Evolutionary conservation across 2,113 vertebrate genomes (phyloP), one percentile per base, ranked within the genome.

Genomic region (Edolisoma coerulescens): DNA sequence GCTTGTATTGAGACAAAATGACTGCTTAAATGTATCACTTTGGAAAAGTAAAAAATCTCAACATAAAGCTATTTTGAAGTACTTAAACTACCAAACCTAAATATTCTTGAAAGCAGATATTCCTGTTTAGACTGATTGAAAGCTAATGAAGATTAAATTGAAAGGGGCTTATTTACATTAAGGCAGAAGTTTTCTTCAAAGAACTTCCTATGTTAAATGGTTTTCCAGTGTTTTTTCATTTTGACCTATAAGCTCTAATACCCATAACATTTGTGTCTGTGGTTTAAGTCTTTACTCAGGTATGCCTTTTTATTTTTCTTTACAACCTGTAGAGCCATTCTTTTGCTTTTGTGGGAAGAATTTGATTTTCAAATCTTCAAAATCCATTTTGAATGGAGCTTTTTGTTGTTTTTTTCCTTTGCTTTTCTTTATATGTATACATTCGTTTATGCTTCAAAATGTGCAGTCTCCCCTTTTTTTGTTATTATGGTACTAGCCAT

Each of bases 251-350:
- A 45, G 8, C 27, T n/a, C 28, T 53, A 64, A 37, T 82, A 57
- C 1, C 1, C 12, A 23, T 69, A 17, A 64, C 63, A 47, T 83
- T 69, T 65, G 49, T 84, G 24, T 74, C 50, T 89, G 23, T 89
- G n/a, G 14, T 63, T 74, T 60, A 88, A 77, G 33, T 80, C 26
- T 75, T 84, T 80, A 27, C 20, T 84, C 30, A 49, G 14, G 17
- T 77, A 47, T 44, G 35, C 52, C 37, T 84, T 71, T 70, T 91
- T 54, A 73, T 79, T 87, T 88, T n/a, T 82, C 16, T 59, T 77
- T 73, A 32, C 65, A 93, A 96, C 88, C 85, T 94, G 92, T 96
- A 61, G 92, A 94, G 56, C 52, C 30, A 26, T 81, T 96, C 16
- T 50, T 86, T 13, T 2, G 20, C n/a, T 79, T 85, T 84, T 80